These are phyloP conservation scores for Drosophila affinis DNA, from an alignment of 2,888 invertebrate species.

Conservation along the genomic window DNA sequence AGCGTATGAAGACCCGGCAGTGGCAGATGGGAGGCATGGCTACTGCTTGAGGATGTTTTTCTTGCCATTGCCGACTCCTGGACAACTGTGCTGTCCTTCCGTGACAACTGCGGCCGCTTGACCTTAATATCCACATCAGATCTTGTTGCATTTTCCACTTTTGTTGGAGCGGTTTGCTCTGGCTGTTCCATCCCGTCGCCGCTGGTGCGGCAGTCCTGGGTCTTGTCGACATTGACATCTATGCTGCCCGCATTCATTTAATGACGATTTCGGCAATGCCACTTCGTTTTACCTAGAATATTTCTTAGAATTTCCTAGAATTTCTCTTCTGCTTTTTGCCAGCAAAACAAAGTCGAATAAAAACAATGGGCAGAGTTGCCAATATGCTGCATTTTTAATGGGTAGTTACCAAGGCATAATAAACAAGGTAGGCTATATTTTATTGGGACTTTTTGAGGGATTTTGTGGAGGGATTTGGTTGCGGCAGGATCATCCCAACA, in stretches of 20 bases:
- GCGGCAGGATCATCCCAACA: too few species aligned
- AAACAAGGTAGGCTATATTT: too few species aligned
- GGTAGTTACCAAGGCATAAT: too few species aligned
- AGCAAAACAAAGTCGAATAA: conserved; percentile 58
- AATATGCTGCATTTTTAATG: too few species aligned
- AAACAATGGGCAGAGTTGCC: too few species aligned
- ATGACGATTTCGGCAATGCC: conserved; percentile 11
- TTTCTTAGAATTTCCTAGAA: too few species aligned
- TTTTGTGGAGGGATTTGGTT: too few species aligned
- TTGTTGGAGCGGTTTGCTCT: conserved; percentile 63
- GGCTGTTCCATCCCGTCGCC: conserved; percentile 91
- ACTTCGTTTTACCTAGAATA: neutral
- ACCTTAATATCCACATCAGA: conserved; percentile 29
- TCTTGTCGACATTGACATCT: conserved; percentile 24
- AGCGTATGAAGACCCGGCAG: conserved; percentile 79
- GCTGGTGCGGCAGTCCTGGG: conserved; percentile 85
- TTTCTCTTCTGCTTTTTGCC: conserved; percentile 49
- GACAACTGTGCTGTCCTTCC: conserved; percentile 67
- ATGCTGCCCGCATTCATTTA: conserved; percentile 47
- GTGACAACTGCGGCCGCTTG: conserved; percentile 59
- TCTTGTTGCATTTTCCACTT: conserved; percentile 58
- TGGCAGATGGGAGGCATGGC: conserved; percentile 36
- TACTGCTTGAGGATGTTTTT: conserved; percentile 42
- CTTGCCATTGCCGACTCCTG: conserved; percentile 65
- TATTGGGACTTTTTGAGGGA: too few species aligned